These are phyloP conservation scores for Tautogolabrus adspersus DNA, from an alignment of 2,113 vertebrate genomes.

Conservation along the genomic window DNA sequence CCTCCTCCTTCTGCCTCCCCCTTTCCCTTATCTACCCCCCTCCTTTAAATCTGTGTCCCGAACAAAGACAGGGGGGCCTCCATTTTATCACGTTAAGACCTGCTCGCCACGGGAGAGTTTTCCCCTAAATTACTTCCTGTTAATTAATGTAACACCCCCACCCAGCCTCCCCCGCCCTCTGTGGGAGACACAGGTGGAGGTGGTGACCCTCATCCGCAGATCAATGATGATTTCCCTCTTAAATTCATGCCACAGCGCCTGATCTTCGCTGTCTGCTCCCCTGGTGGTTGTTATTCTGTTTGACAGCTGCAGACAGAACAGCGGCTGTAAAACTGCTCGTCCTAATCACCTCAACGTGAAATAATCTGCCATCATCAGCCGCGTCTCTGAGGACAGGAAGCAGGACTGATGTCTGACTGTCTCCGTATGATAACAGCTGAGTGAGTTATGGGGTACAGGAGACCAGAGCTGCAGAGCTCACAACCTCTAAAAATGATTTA, in stretches of 20 bases:
- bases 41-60: constrained; percentile 26
- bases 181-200: constrained; percentile 9
- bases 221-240: constrained; percentile 47
- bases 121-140: constrained; percentile 62
- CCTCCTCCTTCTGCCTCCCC: constrained; percentile 30
- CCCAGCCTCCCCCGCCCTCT: not conserved
- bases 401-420: not conserved
- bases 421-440: not conserved
- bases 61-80: constrained; percentile 63
- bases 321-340: constrained; percentile 22
- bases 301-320: constrained; percentile 37
- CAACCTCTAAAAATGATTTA: not conserved
- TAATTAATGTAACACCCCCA: constrained; percentile 62
- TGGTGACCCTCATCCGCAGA: constrained; percentile 45
- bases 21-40: not conserved
- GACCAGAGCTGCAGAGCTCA: not conserved
- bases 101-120: constrained; percentile 46
- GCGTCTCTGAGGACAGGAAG: not conserved
- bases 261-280: constrained; percentile 4
- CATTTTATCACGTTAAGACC: constrained; percentile 2
- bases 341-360: constrained; percentile 41
- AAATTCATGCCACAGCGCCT: not conserved
- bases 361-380: constrained; percentile 42
- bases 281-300: constrained; percentile 9
- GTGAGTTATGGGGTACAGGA: not conserved